Base-by-base conservation (phyloP, 2,113 vertebrate species). In the Theropithecus gelada region DNA sequence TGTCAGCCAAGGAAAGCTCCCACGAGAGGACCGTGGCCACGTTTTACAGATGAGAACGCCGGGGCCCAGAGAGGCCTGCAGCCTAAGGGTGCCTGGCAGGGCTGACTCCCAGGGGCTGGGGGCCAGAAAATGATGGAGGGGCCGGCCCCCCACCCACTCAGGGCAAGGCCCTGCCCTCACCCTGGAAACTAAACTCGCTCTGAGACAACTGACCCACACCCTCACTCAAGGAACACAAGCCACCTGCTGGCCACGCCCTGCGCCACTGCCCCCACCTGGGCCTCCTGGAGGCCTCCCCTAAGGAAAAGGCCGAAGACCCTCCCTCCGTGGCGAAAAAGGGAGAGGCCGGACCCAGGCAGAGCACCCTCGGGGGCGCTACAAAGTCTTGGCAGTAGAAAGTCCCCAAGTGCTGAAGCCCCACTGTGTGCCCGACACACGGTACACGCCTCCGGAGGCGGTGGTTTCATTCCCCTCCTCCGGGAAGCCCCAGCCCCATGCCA, bases 241-340 rank as follows among this genome's bases (percentile, higher is more conserved):
- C 96, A 96, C 93, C 92, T 93, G 96, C 85, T 32, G 0, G 55
- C 86, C 93, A 72, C 75, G 0, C 96, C 94, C 66, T 8, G 12
- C 35, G 38, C 64, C 50, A 1, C 38, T 3, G 2, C 61, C 78
- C 80, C 95, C 55, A 43, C 79, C 82, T 13, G 38, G 93, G 80
- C 55, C 73, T 85, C 92, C n/a, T 2, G 11, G 48, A 38, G 86
- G 43, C 66, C 79, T 35, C 35, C 45, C 52, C 61, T 6, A n/a
- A 90, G 32, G 27, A 35, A 22, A 72, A 14, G 66, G 38, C 6
- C 4, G 14, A 30, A 92, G 70, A 35, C 38, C 38, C 30, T 18
- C 73, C 13, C n/a, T 52, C 25, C 2, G 5, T 25, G 25, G 1
- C 3, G 3, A 23, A 7, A 20, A 25, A 52, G 23, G 8, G 13